Conservation (phyloP, 35 echinoderm and acorn worm genomes). For the Strongylocentrotus purpuratus region DNA sequence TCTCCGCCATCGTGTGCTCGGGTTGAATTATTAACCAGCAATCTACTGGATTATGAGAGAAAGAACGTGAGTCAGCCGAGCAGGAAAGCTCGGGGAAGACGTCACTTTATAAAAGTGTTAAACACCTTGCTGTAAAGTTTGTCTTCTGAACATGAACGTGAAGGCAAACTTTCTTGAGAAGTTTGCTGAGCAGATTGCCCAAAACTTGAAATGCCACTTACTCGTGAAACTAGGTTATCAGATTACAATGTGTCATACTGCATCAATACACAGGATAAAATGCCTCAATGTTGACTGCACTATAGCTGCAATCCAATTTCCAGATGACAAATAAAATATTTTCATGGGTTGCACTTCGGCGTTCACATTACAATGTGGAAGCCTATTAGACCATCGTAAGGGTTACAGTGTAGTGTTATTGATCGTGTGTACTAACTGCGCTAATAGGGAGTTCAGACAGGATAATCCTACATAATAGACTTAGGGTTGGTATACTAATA, state of each 20-base stretch:
- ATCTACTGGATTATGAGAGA: background rate
- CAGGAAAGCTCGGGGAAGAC: background rate
- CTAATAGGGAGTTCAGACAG: background rate
- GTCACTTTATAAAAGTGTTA: background rate
- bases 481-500: background rate
- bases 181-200: background rate
- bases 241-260: background rate
- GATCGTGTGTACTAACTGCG: background rate
- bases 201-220: background rate
- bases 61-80: background rate
- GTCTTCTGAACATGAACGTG: background rate
- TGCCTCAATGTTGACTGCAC: background rate
- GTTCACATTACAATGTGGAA: background rate
- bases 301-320: background rate
- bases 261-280: background rate
- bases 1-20: background rate
- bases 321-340: background rate
- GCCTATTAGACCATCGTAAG: background rate
- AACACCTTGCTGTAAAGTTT: background rate
- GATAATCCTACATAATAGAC: background rate
- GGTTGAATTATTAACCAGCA: background rate
- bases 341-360: background rate
- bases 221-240: background rate
- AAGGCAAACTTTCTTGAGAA: background rate
- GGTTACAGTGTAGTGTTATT: background rate